phyloP scores from a whole-genome alignment of 1,140 invertebrate genomes.

The Scaptomyza graminum region DNA sequence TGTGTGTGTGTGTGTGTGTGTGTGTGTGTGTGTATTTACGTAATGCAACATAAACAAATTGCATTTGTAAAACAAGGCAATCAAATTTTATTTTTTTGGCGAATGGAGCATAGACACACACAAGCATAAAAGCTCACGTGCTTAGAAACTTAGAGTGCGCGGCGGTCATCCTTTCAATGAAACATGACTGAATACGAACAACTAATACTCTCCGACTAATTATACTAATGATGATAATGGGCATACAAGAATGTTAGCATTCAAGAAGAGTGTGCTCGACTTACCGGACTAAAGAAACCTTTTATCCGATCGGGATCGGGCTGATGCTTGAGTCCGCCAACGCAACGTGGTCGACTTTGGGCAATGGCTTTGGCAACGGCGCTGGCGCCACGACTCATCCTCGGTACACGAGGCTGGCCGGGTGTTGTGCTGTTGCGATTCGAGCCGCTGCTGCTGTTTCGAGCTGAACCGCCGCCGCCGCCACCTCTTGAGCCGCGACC shows the following conservation, averaged over 20 bases:
- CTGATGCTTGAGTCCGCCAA: conserved; percentile 76
- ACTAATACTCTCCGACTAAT: conserved; percentile 5
- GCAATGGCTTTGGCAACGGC: conserved; percentile 78
- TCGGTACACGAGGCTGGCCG: conserved; percentile 57
- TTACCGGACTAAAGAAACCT: conserved; percentile 80
- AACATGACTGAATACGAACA: conserved; percentile 12
- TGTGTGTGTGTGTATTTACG: conserved; percentile 41
- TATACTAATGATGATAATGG: background rate
- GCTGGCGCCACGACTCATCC: conserved; percentile 75
- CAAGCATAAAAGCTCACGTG: too few relatives aligned
- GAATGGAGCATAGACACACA: background rate
- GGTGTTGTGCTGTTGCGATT: conserved; percentile 12
- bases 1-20: conserved; percentile 21
- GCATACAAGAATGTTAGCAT: background rate
- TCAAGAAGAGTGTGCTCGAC: conserved; percentile 20
- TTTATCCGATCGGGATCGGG: conserved; percentile 78
- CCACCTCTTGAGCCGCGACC: conserved; percentile 67
- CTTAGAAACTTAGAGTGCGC: conserved; percentile 11
- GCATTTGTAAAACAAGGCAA: conserved; percentile 27
- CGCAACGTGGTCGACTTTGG: conserved; percentile 71
- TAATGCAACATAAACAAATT: conserved; percentile 58
- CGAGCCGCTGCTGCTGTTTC: conserved; percentile 22
- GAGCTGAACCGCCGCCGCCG: conserved; percentile 56
- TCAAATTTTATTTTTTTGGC: conserved; percentile 1
- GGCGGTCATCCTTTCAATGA: conserved; percentile 43